A percentile compares a stretch with the other conserved stretches of the same genome.
Evolutionary conservation across 2,797 vertebrate genomes (phyloP).

Genomic region (Falco berigora): DNA sequence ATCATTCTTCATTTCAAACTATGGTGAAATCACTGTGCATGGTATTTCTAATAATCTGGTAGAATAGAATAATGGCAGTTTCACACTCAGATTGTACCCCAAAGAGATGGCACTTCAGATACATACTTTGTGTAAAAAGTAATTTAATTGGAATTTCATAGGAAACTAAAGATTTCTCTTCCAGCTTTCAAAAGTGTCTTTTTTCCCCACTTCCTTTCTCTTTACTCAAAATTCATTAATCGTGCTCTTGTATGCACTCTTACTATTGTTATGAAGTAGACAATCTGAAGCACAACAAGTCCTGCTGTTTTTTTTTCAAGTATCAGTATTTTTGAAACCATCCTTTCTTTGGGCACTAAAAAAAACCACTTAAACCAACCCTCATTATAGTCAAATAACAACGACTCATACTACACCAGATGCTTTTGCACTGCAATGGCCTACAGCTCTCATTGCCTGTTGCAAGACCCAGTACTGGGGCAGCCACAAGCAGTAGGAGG

Average conservation of each 20-base stretch:
- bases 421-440: background rate
- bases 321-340: background rate
- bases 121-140: background rate
- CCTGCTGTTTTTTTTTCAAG: background rate
- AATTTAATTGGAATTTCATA: background rate
- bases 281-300: background rate
- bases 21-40: background rate
- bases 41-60: background rate
- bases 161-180: background rate
- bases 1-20: background rate
- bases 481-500: background rate
- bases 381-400: background rate
- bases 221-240: background rate
- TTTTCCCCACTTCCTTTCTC: background rate
- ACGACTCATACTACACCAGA: accelerated
- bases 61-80: background rate
- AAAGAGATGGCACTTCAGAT: background rate
- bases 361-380: background rate
- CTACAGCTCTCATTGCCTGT: background rate
- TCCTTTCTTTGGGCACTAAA: background rate
- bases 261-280: background rate
- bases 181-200: background rate
- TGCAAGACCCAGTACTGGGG: background rate
- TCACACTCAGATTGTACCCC: background rate
- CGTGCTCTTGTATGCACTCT: background rate